Conservation (phyloP, 2,888 invertebrate species). For the Hirudinaria manillensis region DNA sequence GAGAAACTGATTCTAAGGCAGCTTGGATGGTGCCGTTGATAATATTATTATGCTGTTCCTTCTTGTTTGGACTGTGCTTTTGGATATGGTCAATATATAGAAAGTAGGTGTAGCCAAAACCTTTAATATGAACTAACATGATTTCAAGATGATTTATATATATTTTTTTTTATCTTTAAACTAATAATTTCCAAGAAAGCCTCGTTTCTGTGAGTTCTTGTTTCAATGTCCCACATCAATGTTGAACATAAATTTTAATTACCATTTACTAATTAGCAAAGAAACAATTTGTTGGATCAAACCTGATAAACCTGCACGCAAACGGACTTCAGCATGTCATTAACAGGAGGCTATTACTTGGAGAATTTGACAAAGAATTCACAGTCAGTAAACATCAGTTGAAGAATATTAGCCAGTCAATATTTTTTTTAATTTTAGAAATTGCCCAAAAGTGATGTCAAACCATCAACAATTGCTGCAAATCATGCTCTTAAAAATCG, state of each 20-base stretch:
- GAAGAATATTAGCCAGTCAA: neutral
- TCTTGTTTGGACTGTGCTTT: no score
- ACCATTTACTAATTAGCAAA: neutral
- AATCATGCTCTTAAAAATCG: neutral
- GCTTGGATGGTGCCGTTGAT: no score
- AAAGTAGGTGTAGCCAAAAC: no score
- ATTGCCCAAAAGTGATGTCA: neutral
- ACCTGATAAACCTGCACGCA: neutral
- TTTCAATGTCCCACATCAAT: neutral
- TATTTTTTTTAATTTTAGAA: neutral
- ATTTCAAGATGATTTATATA: no score
- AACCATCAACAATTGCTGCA: neutral
- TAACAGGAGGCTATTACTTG: neutral
- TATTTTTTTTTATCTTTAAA: no score
- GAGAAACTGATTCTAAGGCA: no score
- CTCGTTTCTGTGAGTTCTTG: neutral
- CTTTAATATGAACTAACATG: no score
- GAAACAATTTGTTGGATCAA: neutral
- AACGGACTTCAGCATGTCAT: neutral
- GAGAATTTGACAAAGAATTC: slow-evolving; percentile 11
- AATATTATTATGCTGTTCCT: no score
- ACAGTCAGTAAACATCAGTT: neutral
- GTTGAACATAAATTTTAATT: neutral
- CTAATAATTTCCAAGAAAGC: neutral
- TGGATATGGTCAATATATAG: no score